These are phyloP conservation scores for Rhogogaster chlorosoma DNA, from an alignment of 2,888 invertebrate genomes.

Conservation along the genomic window DNA sequence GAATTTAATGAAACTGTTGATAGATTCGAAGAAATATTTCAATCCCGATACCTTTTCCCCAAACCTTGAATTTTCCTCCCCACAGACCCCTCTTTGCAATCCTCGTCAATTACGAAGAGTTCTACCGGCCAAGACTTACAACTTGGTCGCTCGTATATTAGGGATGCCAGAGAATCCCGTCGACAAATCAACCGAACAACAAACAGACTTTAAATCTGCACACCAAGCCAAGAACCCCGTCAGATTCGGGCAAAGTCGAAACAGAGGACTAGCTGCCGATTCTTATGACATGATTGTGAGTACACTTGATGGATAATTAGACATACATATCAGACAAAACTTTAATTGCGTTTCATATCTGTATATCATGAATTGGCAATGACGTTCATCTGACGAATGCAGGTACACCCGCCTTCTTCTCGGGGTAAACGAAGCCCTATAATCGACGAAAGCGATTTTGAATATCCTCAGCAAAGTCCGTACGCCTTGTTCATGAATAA, in stretches of 20 bases:
- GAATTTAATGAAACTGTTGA: constrained; percentile 67
- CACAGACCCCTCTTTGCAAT: constrained; percentile 68
- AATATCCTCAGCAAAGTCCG: constrained; percentile 63
- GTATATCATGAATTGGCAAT: neutral
- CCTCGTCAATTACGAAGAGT: constrained; percentile 65
- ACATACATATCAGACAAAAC: neutral
- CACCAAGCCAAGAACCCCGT: neutral
- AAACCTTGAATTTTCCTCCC: constrained; percentile 66
- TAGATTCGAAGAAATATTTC: constrained; percentile 70
- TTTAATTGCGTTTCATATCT: neutral
- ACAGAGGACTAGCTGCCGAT: neutral
- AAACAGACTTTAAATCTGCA: neutral
- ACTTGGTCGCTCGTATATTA: constrained; percentile 68
- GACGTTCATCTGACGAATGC: neutral
- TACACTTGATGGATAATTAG: neutral
- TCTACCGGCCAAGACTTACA: constrained; percentile 67
- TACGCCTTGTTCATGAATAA: constrained; percentile 70
- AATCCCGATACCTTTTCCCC: constrained; percentile 61
- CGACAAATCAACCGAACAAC: constrained; percentile 3
- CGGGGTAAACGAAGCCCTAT: constrained; percentile 47
- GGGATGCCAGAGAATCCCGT: constrained; percentile 63
- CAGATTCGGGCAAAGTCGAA: neutral
- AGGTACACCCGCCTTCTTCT: constrained; percentile 71
- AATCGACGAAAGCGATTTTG: constrained; percentile 42
- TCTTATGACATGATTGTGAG: constrained; percentile 42